phyloP scores from a whole-genome alignment of 2,113 vertebrate genomes.

The Crotalus horridus region DNA sequence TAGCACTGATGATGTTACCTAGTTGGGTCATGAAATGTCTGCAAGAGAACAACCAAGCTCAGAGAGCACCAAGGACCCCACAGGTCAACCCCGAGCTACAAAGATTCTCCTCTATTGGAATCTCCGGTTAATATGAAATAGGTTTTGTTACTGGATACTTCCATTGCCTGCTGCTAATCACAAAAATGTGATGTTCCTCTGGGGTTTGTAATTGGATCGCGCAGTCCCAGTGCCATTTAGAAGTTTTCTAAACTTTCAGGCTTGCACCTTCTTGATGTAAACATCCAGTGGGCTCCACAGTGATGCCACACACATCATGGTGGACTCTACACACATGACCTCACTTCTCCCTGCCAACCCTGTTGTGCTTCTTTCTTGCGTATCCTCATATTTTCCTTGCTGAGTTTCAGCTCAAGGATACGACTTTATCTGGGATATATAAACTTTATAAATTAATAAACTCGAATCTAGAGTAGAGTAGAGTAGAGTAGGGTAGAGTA shows the following conservation, averaged over 20 bases:
- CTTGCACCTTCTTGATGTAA: background rate
- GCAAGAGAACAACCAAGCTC: too few species aligned
- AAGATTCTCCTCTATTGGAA: background rate
- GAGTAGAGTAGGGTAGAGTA: too few species aligned
- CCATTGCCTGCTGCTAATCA: too few species aligned
- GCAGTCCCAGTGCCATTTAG: too few species aligned
- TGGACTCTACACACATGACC: too few species aligned
- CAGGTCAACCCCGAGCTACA: too few species aligned
- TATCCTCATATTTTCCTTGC: background rate
- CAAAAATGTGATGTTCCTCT: too few species aligned
- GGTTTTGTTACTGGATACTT: too few species aligned
- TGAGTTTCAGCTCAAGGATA: background rate
- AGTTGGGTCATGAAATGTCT: background rate
- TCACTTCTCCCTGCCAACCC: background rate
- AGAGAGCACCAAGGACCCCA: too few species aligned
- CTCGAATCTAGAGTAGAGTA: background rate
- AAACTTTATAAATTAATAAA: background rate
- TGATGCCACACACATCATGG: background rate
- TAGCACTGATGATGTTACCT: too few species aligned
- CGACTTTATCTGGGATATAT: background rate
- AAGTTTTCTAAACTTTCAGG: too few species aligned
- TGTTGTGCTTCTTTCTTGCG: background rate
- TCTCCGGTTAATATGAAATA: background rate
- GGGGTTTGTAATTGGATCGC: too few species aligned
- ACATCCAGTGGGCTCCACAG: background rate